Percentiles rank a stretch among this genome's conserved stretches.
Evolutionary conservation across 1,140 invertebrate species (phyloP).

Genomic region (Drosophila bifasciata): DNA sequence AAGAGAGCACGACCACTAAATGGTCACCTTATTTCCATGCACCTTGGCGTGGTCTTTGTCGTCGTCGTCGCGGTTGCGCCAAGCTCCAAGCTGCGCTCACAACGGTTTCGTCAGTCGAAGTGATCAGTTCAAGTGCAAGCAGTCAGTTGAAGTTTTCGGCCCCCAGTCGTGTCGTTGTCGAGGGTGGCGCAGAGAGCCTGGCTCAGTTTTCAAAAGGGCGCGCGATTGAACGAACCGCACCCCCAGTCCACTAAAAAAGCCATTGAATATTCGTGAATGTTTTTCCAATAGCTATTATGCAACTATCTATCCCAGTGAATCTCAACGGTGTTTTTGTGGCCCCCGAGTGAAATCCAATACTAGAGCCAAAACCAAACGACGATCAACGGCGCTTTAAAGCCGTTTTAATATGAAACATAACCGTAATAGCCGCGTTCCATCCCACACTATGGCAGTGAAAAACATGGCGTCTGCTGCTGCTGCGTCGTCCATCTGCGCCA

Average conservation of each 20-base stretch:
- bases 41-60: slow-evolving; percentile 1
- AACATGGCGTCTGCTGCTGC: slow-evolving; percentile 62
- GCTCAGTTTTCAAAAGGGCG: slow-evolving; percentile 55
- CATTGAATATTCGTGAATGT: no score
- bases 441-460: slow-evolving; percentile 33
- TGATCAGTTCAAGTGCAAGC: slow-evolving; percentile 54
- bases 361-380: slow-evolving; percentile 39
- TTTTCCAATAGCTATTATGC: slow-evolving; percentile 28
- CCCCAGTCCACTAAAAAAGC: slow-evolving; percentile 6
- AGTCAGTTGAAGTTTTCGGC: slow-evolving; percentile 38
- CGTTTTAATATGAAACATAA: slow-evolving; percentile 55
- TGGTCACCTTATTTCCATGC: no score
- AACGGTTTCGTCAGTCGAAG: slow-evolving; percentile 63
- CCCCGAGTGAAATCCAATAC: slow-evolving; percentile 45
- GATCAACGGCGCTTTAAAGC: slow-evolving; percentile 59
- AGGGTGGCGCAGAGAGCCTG: slow-evolving; percentile 58
- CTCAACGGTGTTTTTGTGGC: slow-evolving; percentile 41
- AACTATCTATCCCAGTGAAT: slow-evolving; percentile 30
- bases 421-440: slow-evolving; percentile 10
- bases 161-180: slow-evolving; percentile 38
- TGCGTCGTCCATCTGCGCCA: slow-evolving; percentile 49
- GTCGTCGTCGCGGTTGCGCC: slow-evolving; percentile 12
- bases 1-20: no score
- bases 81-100: slow-evolving; percentile 58
- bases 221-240: slow-evolving; percentile 52